phyloP scores from a whole-genome alignment of 92 coral and sea anemone species.

The Porites rus region DNA sequence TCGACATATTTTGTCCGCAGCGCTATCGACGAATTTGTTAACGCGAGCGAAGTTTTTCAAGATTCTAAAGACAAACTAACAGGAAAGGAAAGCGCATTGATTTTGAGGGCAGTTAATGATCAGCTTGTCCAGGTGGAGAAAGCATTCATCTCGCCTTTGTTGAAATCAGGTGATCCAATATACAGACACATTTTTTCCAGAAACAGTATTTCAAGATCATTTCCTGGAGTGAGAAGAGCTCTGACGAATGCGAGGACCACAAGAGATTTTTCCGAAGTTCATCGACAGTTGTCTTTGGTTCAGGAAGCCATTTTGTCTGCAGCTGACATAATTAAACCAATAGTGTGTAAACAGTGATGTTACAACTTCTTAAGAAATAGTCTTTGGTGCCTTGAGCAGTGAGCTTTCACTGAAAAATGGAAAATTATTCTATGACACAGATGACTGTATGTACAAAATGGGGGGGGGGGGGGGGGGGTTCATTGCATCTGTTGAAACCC shows the following conservation, averaged over 20 bases:
- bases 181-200: slow-evolving; percentile 27
- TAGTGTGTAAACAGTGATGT: slow-evolving; percentile 1
- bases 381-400: too few relatives aligned
- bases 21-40: slow-evolving; percentile 74
- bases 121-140: slow-evolving; percentile 85
- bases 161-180: not conserved
- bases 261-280: slow-evolving; percentile 26
- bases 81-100: slow-evolving; percentile 59
- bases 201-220: not conserved
- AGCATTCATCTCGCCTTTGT: slow-evolving; percentile 64
- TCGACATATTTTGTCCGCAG: slow-evolving; percentile 30
- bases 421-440: not conserved
- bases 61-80: slow-evolving; percentile 48
- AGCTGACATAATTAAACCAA: slow-evolving; percentile 63
- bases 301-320: slow-evolving; percentile 68
- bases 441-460: not conserved
- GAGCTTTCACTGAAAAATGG: not conserved
- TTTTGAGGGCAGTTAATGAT: slow-evolving; percentile 78
- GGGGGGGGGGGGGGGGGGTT: not conserved
- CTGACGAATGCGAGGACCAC: not conserved
- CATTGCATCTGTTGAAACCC: too few relatives aligned
- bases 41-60: slow-evolving; percentile 67
- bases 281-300: slow-evolving; percentile 66
- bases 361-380: too few relatives aligned
- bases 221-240: slow-evolving; percentile 12